Evolutionary conservation across 2,888 invertebrate genomes (phyloP).

Genomic region (Thecocarcelia acutangulata): DNA sequence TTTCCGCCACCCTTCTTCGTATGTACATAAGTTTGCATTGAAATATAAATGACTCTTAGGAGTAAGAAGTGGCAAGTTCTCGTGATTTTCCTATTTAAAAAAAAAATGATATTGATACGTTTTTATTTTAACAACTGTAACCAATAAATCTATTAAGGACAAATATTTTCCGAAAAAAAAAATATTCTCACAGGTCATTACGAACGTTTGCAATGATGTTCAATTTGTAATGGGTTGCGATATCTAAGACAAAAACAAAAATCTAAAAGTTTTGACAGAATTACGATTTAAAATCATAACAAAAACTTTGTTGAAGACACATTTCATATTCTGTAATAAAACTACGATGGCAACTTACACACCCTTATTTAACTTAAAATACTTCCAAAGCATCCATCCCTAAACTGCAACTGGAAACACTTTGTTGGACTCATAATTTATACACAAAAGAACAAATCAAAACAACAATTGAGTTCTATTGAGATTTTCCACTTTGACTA

Average conservation of each 20-base stretch:
- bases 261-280: slow-evolving; percentile 58
- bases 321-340: slow-evolving; percentile 46
- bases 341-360: slow-evolving; percentile 1
- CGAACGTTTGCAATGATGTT: slow-evolving; percentile 21
- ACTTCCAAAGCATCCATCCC: slow-evolving; percentile 55
- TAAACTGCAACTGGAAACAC: slow-evolving; percentile 22
- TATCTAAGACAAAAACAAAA: slow-evolving; percentile 23
- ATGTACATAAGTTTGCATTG: slow-evolving; percentile 28
- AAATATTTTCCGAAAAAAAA: slow-evolving; percentile 73
- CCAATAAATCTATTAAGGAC: slow-evolving; percentile 79
- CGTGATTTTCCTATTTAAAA: slow-evolving; percentile 34
- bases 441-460: slow-evolving; percentile 59
- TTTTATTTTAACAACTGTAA: slow-evolving; percentile 47
- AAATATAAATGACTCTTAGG: slow-evolving; percentile 52
- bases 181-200: slow-evolving; percentile 65
- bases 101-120: slow-evolving; percentile 55
- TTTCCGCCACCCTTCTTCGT: background rate
- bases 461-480: slow-evolving; percentile 62
- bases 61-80: slow-evolving; percentile 21
- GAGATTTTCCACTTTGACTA: slow-evolving; percentile 33
- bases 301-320: slow-evolving; percentile 27
- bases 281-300: slow-evolving; percentile 54
- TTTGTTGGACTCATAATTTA: slow-evolving; percentile 40
- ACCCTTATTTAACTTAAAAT: background rate
- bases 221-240: slow-evolving; percentile 63